Evolutionary conservation across 2,797 vertebrate species (phyloP), one percentile per base, ranked within the genome.

Genomic region (Macropus fuliginosus): DNA sequence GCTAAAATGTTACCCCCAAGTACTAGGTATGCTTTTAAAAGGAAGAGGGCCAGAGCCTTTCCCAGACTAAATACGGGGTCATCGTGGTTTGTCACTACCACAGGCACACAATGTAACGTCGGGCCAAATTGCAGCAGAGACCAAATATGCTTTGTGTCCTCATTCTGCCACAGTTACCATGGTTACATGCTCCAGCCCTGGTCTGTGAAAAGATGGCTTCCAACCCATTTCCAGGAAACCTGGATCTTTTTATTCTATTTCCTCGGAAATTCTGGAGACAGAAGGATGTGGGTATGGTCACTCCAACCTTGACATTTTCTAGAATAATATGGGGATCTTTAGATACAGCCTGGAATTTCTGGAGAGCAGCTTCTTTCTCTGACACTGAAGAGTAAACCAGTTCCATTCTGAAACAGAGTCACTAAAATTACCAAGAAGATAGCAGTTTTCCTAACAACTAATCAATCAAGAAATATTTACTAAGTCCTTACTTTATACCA

Each of bases 141-240:
- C 93, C 94, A 97, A 96, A 95, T 94, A 95, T 55, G 66, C 74
- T 90, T 57, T 90, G 4, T 94, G 94, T 91, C 95, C 96, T 98
- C 95, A 97, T 96, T 94, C 95, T 94, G 55, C 89, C 21, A 2
- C 46, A 14, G 95, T 97, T 97, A 55, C 96, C 92, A 97, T 97
- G 94, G 93, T 55, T 96, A 96, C 92, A 0, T n/a, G 94, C 31
- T 93, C 56, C 66, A 95, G 90, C 74, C 46, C 56, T 91, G 95
- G 95, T 31, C 95, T 2, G 1, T 59, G 92, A 91, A 96, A 94
- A 93, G 91, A 94, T 91, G 57, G 91, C 50, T 91, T 40, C 16
- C 54, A 21, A 28, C 10, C 54, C 14, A 81, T 81, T 81, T 81
- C 40, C 54, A 93, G 24, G 54, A 97, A 93, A 62, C 90, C 24